These are phyloP conservation scores for Halichoeres trimaculatus DNA, from an alignment of 2,113 vertebrate genomes.

Conservation along the genomic window DNA sequence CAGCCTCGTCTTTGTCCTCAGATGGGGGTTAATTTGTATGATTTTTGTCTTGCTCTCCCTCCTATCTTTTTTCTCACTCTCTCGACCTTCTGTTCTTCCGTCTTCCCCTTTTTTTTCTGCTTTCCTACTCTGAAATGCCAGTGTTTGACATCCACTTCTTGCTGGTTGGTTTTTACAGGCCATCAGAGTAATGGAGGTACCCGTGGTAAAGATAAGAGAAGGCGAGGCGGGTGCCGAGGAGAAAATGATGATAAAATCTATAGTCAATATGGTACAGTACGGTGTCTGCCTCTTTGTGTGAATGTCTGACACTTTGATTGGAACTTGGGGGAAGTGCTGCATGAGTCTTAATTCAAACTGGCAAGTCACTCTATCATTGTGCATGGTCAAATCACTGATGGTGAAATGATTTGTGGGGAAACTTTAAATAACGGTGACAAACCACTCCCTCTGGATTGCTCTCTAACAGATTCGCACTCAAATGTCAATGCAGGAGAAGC, in stretches of 20 bases:
- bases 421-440: constrained; percentile 15
- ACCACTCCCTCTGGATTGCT: constrained; percentile 7
- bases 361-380: constrained; percentile 38
- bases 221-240: constrained; percentile 88
- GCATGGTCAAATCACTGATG: constrained; percentile 47
- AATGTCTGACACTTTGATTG: constrained; percentile 76
- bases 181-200: constrained; percentile 96
- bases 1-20: constrained; percentile 10
- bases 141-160: constrained; percentile 68
- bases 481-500: constrained; percentile 37
- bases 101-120: background rate
- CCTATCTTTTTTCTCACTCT: background rate
- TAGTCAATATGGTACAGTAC: constrained; percentile 94
- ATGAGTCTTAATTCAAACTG: constrained; percentile 53
- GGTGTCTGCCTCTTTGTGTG: constrained; percentile 51
- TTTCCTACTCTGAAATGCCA: constrained; percentile 21
- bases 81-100: background rate
- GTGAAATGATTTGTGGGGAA: constrained; percentile 36
- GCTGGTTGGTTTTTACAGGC: constrained; percentile 90
- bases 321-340: constrained; percentile 50
- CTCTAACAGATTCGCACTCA: constrained; percentile 14
- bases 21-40: constrained; percentile 36
- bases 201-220: constrained; percentile 97
- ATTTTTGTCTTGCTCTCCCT: too few relatives aligned
- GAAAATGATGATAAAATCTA: constrained; percentile 96